A percentile compares a stretch with the other conserved stretches of the same genome.
Conservation (phyloP, 2,113 vertebrate genomes). For the Tyto alba region DNA sequence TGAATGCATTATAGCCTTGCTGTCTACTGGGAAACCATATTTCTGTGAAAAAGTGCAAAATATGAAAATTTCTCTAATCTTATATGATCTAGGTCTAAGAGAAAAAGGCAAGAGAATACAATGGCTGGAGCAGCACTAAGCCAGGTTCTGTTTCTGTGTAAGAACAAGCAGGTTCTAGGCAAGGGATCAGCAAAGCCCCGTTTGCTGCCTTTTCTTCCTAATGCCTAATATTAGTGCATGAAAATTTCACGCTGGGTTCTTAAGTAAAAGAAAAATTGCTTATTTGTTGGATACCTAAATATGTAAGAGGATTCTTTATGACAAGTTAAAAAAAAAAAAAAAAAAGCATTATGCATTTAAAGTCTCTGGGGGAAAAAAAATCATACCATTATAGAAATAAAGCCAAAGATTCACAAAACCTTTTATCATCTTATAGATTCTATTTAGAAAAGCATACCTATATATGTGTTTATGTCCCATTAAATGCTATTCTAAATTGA, state of each 20-base stretch:
- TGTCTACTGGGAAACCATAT: not conserved
- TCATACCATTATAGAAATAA: not conserved
- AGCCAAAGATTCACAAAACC: not conserved
- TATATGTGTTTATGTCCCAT: not conserved
- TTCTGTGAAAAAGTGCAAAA: not conserved
- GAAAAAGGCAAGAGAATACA: not conserved
- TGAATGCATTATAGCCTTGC: not conserved
- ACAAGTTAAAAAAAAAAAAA: not conserved
- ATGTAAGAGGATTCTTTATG: not conserved
- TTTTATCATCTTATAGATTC: not conserved
- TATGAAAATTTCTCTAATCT: not conserved
- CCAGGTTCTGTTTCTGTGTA: not conserved
- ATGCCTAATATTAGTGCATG: not conserved
- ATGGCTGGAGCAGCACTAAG: not conserved
- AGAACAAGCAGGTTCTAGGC: not conserved
- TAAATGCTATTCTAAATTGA: not conserved
- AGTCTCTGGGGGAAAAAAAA: accelerated
- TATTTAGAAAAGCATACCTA: not conserved
- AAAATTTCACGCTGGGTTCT: not conserved
- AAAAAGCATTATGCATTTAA: not conserved
- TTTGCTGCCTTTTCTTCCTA: not conserved
- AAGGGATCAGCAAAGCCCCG: not conserved
- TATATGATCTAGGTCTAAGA: not conserved
- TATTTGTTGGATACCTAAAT: not conserved
- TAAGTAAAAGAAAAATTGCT: not conserved